These are phyloP conservation scores for Mythimna loreyi DNA, from an alignment of 2,888 invertebrate species.

Conservation along the genomic window DNA sequence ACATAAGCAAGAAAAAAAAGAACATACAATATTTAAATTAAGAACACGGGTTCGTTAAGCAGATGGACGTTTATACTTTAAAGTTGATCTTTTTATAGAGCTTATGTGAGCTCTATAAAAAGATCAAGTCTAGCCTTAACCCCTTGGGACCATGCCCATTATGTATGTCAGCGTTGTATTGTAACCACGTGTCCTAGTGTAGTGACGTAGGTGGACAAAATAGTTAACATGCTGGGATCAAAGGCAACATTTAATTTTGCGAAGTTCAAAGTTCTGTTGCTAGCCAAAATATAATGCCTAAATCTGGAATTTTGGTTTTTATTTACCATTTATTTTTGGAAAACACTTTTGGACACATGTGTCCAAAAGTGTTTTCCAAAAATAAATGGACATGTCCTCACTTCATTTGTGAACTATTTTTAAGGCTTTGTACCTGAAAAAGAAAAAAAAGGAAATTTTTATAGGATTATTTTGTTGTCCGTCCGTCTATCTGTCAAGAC, in stretches of 20 bases:
- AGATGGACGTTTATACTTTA: neutral
- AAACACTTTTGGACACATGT: too few relatives aligned
- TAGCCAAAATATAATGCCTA: slow-evolving; percentile 6
- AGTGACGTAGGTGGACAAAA: slow-evolving; percentile 20
- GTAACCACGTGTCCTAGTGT: slow-evolving; percentile 42
- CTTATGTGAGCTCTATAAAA: too few relatives aligned
- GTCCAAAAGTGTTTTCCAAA: too few relatives aligned
- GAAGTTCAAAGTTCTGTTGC: slow-evolving; percentile 9
- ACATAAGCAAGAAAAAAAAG: neutral
- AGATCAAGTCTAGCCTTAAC: neutral
- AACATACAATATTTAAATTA: neutral
- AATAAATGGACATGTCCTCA: too few relatives aligned
- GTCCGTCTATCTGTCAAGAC: too few relatives aligned
- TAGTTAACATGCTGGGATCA: slow-evolving; percentile 24
- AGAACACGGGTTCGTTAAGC: neutral
- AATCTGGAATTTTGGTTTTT: slow-evolving; percentile 7
- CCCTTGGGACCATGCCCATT: slow-evolving; percentile 4
- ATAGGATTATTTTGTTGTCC: too few relatives aligned
- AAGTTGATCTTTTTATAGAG: neutral
- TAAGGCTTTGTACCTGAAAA: too few relatives aligned
- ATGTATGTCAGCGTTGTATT: slow-evolving; percentile 30
- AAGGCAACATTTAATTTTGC: slow-evolving; percentile 7
- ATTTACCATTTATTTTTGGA: neutral
- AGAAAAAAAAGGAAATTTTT: too few relatives aligned
- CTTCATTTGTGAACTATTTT: too few relatives aligned